Evolutionary conservation across 2,797 vertebrate species (phyloP).

Genomic region (Dendrocincla tyrannina): DNA sequence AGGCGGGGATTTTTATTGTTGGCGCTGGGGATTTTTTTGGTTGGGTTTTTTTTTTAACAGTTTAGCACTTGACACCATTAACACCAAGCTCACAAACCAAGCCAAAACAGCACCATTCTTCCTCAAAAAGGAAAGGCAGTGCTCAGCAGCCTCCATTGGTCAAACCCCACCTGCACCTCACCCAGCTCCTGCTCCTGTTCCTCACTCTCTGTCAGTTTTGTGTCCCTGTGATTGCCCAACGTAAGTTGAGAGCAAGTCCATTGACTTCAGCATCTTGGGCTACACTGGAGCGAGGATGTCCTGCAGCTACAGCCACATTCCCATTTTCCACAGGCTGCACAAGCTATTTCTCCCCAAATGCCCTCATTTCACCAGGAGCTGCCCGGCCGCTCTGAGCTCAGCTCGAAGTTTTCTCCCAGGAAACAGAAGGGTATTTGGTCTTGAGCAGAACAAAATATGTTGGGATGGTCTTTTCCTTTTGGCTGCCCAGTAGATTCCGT

Average conservation of each 20-base stretch:
- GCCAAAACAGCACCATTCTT: background rate
- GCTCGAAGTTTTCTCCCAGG: background rate
- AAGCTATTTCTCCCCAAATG: background rate
- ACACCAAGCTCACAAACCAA: background rate
- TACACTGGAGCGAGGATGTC: fast-evolving
- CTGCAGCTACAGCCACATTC: background rate
- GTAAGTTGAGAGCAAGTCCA: background rate
- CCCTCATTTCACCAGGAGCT: background rate
- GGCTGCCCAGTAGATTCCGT: background rate
- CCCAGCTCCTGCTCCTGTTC: background rate
- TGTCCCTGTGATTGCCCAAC: background rate
- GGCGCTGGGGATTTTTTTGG: fast-evolving
- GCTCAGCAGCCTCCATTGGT: background rate
- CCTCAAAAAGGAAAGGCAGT: background rate
- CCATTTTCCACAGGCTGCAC: background rate
- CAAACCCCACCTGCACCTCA: background rate
- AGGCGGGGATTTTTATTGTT: background rate
- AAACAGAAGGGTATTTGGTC: background rate
- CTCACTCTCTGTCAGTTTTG: background rate
- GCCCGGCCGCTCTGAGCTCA: fast-evolving
- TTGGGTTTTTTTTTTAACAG: background rate
- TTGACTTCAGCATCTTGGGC: background rate
- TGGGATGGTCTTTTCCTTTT: conserved; percentile 8
- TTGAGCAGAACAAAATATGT: background rate
- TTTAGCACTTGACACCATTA: background rate